These are phyloP conservation scores for Terrapene triunguis DNA, from an alignment of 2,113 vertebrate species.

Conservation along the genomic window DNA sequence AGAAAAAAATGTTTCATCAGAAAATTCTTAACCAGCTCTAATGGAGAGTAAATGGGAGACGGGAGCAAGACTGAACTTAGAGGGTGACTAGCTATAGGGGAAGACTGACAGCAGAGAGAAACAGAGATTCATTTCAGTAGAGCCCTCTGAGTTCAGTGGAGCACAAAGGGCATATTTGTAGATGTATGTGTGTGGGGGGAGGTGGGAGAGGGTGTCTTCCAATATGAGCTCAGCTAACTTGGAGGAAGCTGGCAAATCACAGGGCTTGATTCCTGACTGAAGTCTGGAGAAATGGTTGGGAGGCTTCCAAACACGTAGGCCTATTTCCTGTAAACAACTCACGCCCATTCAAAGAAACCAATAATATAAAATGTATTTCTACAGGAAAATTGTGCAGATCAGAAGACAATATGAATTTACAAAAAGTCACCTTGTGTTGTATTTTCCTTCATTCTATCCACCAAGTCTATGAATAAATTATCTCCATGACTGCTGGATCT, in stretches of 20 bases:
- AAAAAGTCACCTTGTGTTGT: neutral
- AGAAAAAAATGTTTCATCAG: neutral
- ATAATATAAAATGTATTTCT: neutral
- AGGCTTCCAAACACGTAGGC: neutral
- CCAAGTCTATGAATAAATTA: neutral
- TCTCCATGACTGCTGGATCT: neutral
- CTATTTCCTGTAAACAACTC: neutral
- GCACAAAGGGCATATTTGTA: neutral
- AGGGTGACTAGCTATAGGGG: neutral
- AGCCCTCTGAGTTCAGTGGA: neutral
- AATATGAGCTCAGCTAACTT: neutral
- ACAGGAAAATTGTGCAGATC: neutral
- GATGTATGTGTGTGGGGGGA: neutral
- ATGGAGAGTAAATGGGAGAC: neutral
- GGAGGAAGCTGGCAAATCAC: neutral
- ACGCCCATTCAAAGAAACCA: neutral
- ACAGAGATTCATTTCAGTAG: neutral
- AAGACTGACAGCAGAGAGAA: neutral
- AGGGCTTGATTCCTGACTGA: neutral
- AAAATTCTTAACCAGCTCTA: neutral
- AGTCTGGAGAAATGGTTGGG: neutral
- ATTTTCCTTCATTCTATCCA: neutral
- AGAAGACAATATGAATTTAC: neutral
- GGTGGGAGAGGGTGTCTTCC: neutral
- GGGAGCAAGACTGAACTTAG: neutral